Conservation (phyloP, 2,888 invertebrate species). For the Aporophyla nigra region DNA sequence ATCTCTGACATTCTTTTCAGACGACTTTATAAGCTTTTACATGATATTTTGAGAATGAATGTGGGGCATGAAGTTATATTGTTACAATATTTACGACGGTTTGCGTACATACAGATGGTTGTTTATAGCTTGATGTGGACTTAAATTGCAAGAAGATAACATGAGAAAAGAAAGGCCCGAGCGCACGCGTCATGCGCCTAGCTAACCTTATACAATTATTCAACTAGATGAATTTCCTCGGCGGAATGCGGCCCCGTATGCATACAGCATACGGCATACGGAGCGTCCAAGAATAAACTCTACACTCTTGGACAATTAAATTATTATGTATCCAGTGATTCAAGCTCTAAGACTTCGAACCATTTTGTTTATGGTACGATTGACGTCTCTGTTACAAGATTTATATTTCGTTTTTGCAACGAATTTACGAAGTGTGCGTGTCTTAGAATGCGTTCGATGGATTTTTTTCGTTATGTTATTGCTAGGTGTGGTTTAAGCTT, state of each 20-base stretch:
- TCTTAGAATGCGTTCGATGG: slow-evolving; percentile 1
- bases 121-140: slow-evolving; percentile 36
- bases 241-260: slow-evolving; percentile 65
- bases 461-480: neutral
- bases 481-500: slow-evolving; percentile 20
- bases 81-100: slow-evolving; percentile 38
- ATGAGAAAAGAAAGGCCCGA: slow-evolving; percentile 60
- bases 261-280: slow-evolving; percentile 62
- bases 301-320: slow-evolving; percentile 58
- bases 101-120: slow-evolving; percentile 45
- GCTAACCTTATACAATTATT: slow-evolving; percentile 63
- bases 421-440: slow-evolving; percentile 8
- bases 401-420: slow-evolving; percentile 13
- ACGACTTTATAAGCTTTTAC: slow-evolving; percentile 79
- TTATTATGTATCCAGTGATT: slow-evolving; percentile 62
- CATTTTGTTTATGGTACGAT: slow-evolving; percentile 49
- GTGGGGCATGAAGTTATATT: slow-evolving; percentile 45
- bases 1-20: slow-evolving; percentile 81
- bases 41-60: slow-evolving; percentile 56
- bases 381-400: slow-evolving; percentile 39
- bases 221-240: slow-evolving; percentile 67
- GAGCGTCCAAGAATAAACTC: slow-evolving; percentile 61
- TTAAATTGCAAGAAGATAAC: slow-evolving; percentile 41
- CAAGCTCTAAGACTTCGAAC: slow-evolving; percentile 48
- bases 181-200: slow-evolving; percentile 46